Conservation (phyloP, 1,140 invertebrate species). For the Pogonus chalceus region DNA sequence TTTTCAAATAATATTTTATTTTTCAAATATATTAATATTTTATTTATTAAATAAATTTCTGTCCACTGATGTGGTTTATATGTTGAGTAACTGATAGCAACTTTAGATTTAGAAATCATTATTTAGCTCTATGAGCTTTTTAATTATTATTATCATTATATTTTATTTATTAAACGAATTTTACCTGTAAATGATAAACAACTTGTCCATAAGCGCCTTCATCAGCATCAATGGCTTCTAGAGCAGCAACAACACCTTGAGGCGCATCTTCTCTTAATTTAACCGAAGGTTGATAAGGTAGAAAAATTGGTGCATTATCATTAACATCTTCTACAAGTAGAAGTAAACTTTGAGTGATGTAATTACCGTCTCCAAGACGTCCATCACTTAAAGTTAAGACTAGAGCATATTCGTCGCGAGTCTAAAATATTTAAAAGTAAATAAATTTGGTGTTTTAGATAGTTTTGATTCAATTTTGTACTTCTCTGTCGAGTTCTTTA, state of each 20-base stretch:
- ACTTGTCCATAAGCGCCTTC: constrained; percentile 88
- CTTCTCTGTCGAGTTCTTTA: constrained; percentile 84
- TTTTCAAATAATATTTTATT: too few relatives aligned
- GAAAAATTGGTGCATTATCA: constrained; percentile 81
- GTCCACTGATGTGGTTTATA: too few relatives aligned
- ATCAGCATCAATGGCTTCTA: constrained; percentile 81
- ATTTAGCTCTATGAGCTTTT: too few relatives aligned
- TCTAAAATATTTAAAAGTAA: constrained; percentile 40
- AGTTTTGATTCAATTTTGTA: constrained; percentile 36
- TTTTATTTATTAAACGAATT: too few relatives aligned
- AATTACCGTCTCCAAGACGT: constrained; percentile 75
- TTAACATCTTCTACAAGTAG: constrained; percentile 86
- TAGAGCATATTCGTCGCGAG: constrained; percentile 75
- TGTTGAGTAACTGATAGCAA: too few relatives aligned
- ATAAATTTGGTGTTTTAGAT: neutral
- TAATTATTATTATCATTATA: too few relatives aligned
- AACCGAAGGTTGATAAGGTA: constrained; percentile 72
- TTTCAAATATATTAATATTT: too few relatives aligned
- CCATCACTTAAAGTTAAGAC: constrained; percentile 84
- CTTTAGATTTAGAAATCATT: too few relatives aligned
- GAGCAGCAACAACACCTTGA: constrained; percentile 61
- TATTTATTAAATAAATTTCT: too few relatives aligned
- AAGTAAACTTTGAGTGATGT: constrained; percentile 80
- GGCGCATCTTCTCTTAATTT: constrained; percentile 67
- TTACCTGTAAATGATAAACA: constrained; percentile 28